Base-by-base conservation (phyloP, 2,797 vertebrate genomes). In the Pangasius mekongensis region DNA sequence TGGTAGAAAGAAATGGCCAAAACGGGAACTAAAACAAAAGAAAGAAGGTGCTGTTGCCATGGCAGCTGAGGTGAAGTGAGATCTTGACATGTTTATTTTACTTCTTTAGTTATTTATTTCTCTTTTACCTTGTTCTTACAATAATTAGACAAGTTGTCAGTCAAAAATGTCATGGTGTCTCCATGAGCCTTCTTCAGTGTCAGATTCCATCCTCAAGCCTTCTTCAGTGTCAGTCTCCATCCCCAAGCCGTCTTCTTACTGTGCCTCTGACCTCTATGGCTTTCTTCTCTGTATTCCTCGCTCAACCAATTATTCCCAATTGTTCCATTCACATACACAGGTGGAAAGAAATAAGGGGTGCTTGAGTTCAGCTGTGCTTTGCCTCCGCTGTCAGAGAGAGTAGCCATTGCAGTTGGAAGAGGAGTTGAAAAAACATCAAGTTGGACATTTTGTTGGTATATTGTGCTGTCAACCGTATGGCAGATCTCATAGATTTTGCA, bases 141-240 rank as follows among this genome's bases (percentile, higher is more conserved):
- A 36, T 56, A 85, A 73, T 85, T 85, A 71, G 49, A 22, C 20
- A 56, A 56, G 64, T 14, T 84, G 47, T 67, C 62, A 83, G 62
- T 66, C 81, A 43, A 83, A 47, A 66, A 83, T 66, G 39, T n/a
- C 36, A 83, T 6, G 4, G 3, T 83, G 81, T 47, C 24, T 81
- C 24, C 3, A 22, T 27, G 24, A 83, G 81, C 81, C 11, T n/a
- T 43, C 82, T 67, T 64, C 20, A 43, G 60, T 43, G 20, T 43
- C 52, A 56, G 13, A 4, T 0, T 58, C 20, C 20, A 56, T 56
- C 52, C 30, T 22, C 36, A 43, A 73, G 69, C 36, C 74, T 47
- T 64, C 64, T 54, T 64, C 11, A 56, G 10, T 36, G 3, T 33
- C 74, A n/a, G 30, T 2, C 13, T 66, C 39, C 16, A n/a, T 47